A percentile compares a stretch with the other conserved stretches of the same genome.
Conservation (phyloP, 2,113 vertebrate genomes). For the Nycticryphes semicollaris region DNA sequence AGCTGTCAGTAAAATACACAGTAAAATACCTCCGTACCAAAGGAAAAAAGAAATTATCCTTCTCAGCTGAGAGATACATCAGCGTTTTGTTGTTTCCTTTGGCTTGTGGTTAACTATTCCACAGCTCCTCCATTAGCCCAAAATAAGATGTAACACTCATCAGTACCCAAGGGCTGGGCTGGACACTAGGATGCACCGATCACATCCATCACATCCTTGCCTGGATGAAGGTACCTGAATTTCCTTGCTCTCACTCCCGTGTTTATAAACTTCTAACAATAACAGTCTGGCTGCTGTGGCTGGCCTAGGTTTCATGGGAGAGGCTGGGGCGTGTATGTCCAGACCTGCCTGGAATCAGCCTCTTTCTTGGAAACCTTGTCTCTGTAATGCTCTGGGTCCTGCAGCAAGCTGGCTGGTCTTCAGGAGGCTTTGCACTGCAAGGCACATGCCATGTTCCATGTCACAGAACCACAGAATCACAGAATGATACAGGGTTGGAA, state of each 20-base stretch:
- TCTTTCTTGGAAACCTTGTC: not conserved
- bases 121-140: not conserved
- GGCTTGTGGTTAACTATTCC: not conserved
- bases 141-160: not conserved
- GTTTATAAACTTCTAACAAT: not conserved
- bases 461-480: not conserved
- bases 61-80: not conserved
- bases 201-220: not conserved
- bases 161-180: not conserved
- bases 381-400: not conserved
- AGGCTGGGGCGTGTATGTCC: not conserved
- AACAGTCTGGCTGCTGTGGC: not conserved
- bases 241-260: not conserved
- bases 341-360: not conserved
- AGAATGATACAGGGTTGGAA: too few species aligned
- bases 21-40: not conserved
- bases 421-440: not conserved
- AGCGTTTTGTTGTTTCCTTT: not conserved
- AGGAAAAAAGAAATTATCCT: not conserved
- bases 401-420: not conserved
- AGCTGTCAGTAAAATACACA: conserved; percentile 18
- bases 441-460: not conserved
- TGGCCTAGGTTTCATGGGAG: not conserved
- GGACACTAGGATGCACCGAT: not conserved
- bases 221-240: not conserved